Base-by-base conservation (phyloP, 2,113 vertebrate genomes). In the Xyliphius kryptos region DNA sequence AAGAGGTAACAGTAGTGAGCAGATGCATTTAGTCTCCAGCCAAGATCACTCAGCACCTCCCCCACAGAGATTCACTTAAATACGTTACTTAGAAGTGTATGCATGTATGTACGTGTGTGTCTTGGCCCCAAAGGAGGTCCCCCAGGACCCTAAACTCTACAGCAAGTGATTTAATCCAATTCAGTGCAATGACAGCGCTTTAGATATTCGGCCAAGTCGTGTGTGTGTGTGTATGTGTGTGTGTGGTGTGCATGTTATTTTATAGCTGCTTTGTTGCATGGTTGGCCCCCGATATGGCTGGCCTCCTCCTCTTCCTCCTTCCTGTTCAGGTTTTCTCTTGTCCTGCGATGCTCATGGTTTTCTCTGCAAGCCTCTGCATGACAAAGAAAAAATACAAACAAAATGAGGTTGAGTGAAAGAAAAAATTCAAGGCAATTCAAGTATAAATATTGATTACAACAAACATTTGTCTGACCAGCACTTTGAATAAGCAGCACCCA, bases 311-410 rank as follows among this genome's bases (percentile, higher is more conserved):
- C n/a, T 82, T 82, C 84, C 1, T 47, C 36, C 52, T 66, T 14
- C 32, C 14, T 70, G 7, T 86, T 98, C 92, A 98, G 83, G 93
- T 97, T 86, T 97, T 97, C 81, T 97, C 93, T 74, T 92, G 90
- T 32, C 81, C 84, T 0, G 88, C 77, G 56, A 88, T 83, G 67
- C 90, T 85, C 79, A 92, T 84, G n/a, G 84, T 81, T 86, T 96
- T 97, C 80, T 98, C 94, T 9, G 77, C 88, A 60, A 97, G 88
- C 82, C 93, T n/a, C n/a, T n/a, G n/a, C n/a, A n/a, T n/a, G n/a
- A n/a, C n/a, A n/a, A n/a, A n/a, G n/a, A n/a, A n/a, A n/a, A n/a
- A n/a, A n/a, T n/a, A n/a, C n/a, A n/a, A n/a, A n/a, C n/a, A n/a
- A n/a, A n/a, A n/a, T n/a, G n/a, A n/a, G n/a, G n/a, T n/a, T n/a